Evolutionary conservation across 2,113 vertebrate genomes (phyloP).

Genomic region (Crotalus helleri): DNA sequence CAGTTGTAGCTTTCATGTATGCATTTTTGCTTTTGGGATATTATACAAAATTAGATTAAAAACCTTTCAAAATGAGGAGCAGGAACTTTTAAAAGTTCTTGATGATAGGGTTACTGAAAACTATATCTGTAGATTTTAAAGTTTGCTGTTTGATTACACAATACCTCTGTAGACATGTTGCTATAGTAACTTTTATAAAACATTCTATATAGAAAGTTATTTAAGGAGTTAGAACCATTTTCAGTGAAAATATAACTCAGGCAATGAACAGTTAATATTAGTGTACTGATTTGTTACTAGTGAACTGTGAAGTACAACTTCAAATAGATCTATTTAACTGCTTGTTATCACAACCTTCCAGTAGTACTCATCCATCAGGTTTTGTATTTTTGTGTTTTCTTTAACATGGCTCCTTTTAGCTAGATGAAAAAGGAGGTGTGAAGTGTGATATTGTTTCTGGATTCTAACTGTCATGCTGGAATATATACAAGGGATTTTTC

Average conservation of each 20-base stretch:
- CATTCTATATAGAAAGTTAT: neutral
- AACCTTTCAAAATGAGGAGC: neutral
- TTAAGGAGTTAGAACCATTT: neutral
- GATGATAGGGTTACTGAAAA: neutral
- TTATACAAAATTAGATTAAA: neutral
- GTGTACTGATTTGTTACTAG: neutral
- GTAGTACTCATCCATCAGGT: neutral
- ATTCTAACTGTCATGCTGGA: neutral
- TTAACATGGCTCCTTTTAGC: neutral
- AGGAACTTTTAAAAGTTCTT: neutral
- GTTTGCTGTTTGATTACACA: neutral
- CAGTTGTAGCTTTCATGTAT: neutral
- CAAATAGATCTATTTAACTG: neutral
- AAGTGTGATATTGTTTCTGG: neutral
- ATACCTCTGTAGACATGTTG: neutral
- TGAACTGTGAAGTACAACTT: neutral
- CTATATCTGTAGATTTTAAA: neutral
- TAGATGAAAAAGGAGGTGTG: neutral
- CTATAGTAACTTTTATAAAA: conserved; percentile 7
- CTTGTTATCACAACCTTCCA: neutral
- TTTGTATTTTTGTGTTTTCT: neutral
- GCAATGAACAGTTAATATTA: neutral
- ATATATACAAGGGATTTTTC: neutral
- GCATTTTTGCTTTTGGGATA: neutral
- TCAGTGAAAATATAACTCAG: neutral